Conservation (phyloP, 2,888 invertebrate species). For the Phymatocera aterrima region DNA sequence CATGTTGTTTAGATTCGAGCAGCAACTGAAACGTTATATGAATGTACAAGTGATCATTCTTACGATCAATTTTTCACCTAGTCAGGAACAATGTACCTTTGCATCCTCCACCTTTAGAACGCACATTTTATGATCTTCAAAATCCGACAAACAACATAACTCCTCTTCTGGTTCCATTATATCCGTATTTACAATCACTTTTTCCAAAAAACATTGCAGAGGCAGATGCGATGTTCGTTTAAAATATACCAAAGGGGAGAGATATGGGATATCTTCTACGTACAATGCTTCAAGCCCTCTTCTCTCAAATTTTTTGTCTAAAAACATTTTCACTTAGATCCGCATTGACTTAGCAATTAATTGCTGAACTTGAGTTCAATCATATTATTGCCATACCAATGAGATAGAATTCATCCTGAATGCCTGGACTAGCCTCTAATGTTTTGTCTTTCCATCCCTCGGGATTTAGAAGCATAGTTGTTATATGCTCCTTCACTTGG, state of each 20-base stretch:
- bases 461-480: background rate
- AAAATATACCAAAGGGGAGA: background rate
- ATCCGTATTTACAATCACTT: background rate
- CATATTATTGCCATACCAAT: too few relatives aligned
- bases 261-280: background rate
- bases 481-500: background rate
- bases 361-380: too few relatives aligned
- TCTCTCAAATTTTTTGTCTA: background rate
- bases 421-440: background rate
- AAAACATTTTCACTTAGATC: background rate
- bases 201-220: background rate
- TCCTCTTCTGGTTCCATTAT: background rate
- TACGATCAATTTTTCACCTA: background rate
- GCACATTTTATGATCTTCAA: background rate
- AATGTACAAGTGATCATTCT: too few relatives aligned
- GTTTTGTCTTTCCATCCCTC: background rate
- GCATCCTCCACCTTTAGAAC: slow-evolving; percentile 16
- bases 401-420: background rate
- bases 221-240: background rate
- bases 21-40: slow-evolving; percentile 10
- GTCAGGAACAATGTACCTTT: background rate
- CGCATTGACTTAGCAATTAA: too few relatives aligned
- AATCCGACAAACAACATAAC: slow-evolving; percentile 18
- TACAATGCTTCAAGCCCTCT: background rate
- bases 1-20: background rate